Conservation (phyloP, 2,113 vertebrate species). For the pig (Sus scrofa) region DNA sequence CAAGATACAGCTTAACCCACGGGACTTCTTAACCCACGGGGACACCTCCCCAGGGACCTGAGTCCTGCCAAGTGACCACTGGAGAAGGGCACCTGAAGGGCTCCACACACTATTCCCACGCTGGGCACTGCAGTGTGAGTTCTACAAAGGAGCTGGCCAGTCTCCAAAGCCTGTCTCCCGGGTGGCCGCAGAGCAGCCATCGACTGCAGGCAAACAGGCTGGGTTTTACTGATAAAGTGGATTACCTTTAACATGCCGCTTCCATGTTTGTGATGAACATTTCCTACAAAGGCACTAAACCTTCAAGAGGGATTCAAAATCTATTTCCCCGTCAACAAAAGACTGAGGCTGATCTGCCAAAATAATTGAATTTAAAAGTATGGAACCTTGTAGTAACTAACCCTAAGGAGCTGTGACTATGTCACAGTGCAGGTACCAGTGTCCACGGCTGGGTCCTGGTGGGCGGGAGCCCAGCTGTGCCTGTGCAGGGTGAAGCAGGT, state of each 20-base stretch:
- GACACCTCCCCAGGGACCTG: too few species aligned
- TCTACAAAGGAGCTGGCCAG: not conserved
- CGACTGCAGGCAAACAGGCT: not conserved
- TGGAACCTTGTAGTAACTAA: not conserved
- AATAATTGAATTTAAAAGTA: too few species aligned
- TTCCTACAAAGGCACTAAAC: too few species aligned
- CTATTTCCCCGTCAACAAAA: not conserved
- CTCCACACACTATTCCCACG: fast-evolving
- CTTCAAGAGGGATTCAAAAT: not conserved
- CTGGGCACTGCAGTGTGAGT: too few species aligned
- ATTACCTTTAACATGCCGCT: not conserved
- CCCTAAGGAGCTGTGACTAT: fast-evolving
- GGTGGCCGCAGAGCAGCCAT: not conserved
- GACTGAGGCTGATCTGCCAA: not conserved
- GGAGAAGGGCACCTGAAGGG: not conserved
- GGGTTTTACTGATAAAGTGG: too few species aligned
- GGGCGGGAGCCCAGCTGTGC: fast-evolving
- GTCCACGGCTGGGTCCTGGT: fast-evolving
- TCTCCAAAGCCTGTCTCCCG: not conserved
- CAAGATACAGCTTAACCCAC: too few species aligned
- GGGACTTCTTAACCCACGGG: too few species aligned
- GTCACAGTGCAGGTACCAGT: not conserved
- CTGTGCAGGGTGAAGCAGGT: fast-evolving
- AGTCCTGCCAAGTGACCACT: fast-evolving
- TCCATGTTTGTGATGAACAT: fast-evolving